Base-by-base conservation (phyloP, 2,888 invertebrate genomes). In the Lepeophtheirus nordmannii region DNA sequence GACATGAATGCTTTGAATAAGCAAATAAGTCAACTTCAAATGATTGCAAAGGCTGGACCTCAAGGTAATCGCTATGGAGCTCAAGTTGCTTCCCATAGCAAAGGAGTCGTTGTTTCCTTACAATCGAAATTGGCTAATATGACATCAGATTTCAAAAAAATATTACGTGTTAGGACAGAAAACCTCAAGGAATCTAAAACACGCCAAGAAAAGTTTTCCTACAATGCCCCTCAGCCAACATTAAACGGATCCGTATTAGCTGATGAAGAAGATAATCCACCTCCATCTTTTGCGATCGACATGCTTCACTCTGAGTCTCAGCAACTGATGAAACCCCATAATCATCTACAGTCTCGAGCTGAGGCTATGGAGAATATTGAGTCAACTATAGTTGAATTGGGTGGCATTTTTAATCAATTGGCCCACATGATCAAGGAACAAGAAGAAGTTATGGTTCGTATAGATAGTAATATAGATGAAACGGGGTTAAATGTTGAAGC, bases 291-390 rank as follows among this genome's bases (percentile, higher is more conserved):
- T 17, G 63, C 63, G 14, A 63, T 63, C 22, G 22, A 20, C 20
- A 63, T 63, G 63, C 20, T 38, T 14, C 22, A 62, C 9, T 20
- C 20, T 39, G 41, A n/a, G 74, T 22, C 68, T 75, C 23, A 60
- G 60, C 53, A 58, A 53, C 63, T 67, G 1, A 41, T 69, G 39
- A 38, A 67, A 30, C 68, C 79, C 76, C 92, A 94, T 73, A 82
- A 85, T 61, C 97, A 96, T 78, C 82, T 94, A 56, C 88, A 89
- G 73, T 87, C 86, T 73, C 82, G 98, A 72, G 93, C 93, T 53
- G 93, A 94, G 75, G 93, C 97, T 0, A 97, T 98, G 96, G 93
- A 97, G 76, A 94, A 89, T 75, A 98, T 99, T 73, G 98, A 99
- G 78, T 89, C 91, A 63, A 97, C 97, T 20, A 97, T 99, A 72